These are phyloP conservation scores for Phaonia tiefii DNA, from an alignment of 2,888 invertebrate genomes.

Conservation along the genomic window DNA sequence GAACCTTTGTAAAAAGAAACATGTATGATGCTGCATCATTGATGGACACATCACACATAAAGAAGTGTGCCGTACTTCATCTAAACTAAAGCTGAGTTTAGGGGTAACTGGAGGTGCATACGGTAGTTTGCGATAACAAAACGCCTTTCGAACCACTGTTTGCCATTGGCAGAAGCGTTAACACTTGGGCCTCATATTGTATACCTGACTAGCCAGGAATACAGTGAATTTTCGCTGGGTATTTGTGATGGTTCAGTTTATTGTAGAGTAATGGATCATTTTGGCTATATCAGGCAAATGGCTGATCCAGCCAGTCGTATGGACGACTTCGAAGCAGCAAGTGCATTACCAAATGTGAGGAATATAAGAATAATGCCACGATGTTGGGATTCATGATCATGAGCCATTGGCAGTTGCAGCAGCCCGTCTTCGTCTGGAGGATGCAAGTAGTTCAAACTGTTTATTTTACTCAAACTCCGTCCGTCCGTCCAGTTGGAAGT, in stretches of 20 bases:
- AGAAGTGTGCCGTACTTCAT: too few relatives aligned
- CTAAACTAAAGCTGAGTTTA: too few relatives aligned
- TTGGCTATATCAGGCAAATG: constrained; percentile 21
- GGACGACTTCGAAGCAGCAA: constrained; percentile 50
- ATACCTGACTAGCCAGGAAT: not conserved
- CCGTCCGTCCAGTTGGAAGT: not conserved
- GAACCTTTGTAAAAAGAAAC: too few relatives aligned
- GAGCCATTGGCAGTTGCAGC: not conserved
- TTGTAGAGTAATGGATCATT: constrained; percentile 65
- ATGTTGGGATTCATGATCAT: constrained; percentile 13
- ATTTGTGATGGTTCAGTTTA: constrained; percentile 41
- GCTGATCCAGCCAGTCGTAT: constrained; percentile 36
- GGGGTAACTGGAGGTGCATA: too few relatives aligned
- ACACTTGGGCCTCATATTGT: constrained; percentile 1
- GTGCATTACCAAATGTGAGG: constrained; percentile 53
- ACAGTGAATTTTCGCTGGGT: constrained; percentile 4
- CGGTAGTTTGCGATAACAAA: too few relatives aligned
- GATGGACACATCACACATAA: too few relatives aligned
- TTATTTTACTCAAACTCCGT: constrained; percentile 8
- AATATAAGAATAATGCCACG: constrained; percentile 26
- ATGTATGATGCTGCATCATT: too few relatives aligned
- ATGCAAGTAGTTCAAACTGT: constrained; percentile 66
- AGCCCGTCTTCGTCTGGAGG: constrained; percentile 40
- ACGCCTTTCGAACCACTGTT: not conserved
- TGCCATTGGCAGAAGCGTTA: not conserved